Evolutionary conservation across 1,140 invertebrate species (phyloP).

Genomic region (Solenopsis invicta): DNA sequence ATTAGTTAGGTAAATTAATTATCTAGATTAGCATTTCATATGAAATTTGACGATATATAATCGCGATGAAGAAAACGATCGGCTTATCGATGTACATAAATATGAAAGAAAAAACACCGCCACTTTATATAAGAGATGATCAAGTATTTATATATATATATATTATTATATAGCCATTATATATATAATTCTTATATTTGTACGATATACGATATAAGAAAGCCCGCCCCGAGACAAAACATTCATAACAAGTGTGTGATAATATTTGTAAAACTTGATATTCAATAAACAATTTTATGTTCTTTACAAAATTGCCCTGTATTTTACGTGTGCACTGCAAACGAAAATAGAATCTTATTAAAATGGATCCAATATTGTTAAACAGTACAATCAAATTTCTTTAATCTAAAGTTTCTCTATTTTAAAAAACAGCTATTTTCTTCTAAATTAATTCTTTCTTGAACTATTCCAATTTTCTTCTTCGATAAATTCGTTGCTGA

Average conservation of each 20-base stretch:
- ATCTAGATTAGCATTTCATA: constrained; percentile 58
- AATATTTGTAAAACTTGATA: constrained; percentile 86
- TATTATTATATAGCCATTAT: constrained; percentile 71
- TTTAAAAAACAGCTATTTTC: too few species aligned
- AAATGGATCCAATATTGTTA: not conserved
- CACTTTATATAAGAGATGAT: constrained; percentile 79
- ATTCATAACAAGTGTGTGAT: constrained; percentile 86
- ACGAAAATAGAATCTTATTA: not conserved
- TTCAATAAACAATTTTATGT: constrained; percentile 85
- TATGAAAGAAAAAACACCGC: constrained; percentile 60
- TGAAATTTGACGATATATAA: constrained; percentile 36
- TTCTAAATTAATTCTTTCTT: not conserved
- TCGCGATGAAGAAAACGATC: constrained; percentile 19
- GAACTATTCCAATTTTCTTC: not conserved
- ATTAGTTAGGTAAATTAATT: constrained; percentile 55
- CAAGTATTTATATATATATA: constrained; percentile 82
- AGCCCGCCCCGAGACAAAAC: constrained; percentile 80
- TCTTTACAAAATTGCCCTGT: constrained; percentile 73
- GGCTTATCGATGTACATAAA: constrained; percentile 80
- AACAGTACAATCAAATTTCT: not conserved
- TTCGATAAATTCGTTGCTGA: not conserved
- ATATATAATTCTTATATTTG: constrained; percentile 83
- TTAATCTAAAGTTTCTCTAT: not conserved
- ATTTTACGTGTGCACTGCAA: not conserved
- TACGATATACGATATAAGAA: constrained; percentile 80